phyloP scores from a whole-genome alignment of 2,888 invertebrate species.

The Dendrolimus houi region DNA sequence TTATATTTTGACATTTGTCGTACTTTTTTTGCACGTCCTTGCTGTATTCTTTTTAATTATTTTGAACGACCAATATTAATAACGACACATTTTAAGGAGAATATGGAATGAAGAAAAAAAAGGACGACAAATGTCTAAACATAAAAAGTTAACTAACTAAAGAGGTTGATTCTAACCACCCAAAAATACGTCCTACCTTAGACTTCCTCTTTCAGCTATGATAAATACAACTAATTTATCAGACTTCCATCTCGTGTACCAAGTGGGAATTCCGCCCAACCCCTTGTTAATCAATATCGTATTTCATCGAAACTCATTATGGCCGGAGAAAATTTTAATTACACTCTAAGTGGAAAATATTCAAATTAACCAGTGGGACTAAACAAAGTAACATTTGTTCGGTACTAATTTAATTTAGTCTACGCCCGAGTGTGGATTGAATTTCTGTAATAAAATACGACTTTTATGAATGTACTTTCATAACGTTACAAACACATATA shows the following conservation, averaged over 20 bases:
- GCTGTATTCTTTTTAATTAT: no score
- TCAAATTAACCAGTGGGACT: conserved; percentile 32
- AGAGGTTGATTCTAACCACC: no score
- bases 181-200: background rate
- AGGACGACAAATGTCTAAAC: no score
- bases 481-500: no score
- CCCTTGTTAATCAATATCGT: conserved; percentile 3
- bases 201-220: background rate
- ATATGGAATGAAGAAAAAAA: no score
- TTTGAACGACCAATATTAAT: no score
- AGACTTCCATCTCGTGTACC: background rate
- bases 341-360: conserved; percentile 39
- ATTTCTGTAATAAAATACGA: background rate
- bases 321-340: conserved; percentile 29
- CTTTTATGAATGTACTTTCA: background rate
- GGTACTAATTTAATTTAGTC: conserved; percentile 5
- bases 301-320: conserved; percentile 6
- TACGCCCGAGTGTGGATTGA: background rate
- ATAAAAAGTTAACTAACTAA: no score
- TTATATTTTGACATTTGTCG: no score
- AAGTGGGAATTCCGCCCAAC: background rate
- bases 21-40: no score
- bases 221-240: conserved; percentile 2
- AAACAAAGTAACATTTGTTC: conserved; percentile 21
- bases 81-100: no score